phyloP scores from a whole-genome alignment of 2,113 vertebrate species.

The Pungitius pungitius region DNA sequence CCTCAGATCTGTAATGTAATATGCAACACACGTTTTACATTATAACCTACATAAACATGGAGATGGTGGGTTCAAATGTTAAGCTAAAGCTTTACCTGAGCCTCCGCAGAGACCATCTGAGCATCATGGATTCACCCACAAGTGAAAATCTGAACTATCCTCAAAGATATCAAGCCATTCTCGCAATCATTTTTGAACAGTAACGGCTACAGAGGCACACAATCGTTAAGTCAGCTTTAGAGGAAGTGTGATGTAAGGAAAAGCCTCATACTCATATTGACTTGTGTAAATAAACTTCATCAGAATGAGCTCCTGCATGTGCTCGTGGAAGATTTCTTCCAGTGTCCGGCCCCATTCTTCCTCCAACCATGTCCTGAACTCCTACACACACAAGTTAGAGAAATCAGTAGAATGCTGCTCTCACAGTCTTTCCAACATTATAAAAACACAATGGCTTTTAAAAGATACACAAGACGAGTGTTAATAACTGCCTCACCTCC shows the following conservation, averaged over 20 bases:
- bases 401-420: neutral
- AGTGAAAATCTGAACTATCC: neutral
- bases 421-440: neutral
- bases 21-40: neutral
- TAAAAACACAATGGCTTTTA: neutral
- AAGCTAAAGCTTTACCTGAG: neutral
- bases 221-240: neutral
- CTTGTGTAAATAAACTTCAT: slow-evolving; percentile 99
- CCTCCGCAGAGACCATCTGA: neutral
- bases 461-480: neutral
- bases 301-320: slow-evolving; percentile 98
- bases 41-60: neutral
- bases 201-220: neutral
- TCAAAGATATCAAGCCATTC: neutral
- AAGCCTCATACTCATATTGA: slow-evolving; percentile 93
- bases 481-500: slow-evolving; percentile 82
- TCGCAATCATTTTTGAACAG: neutral
- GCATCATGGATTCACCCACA: neutral
- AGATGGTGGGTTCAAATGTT: neutral
- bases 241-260: neutral
- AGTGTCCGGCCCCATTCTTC: slow-evolving; percentile 97
- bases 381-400: slow-evolving; percentile 75
- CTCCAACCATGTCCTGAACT: slow-evolving; percentile 96
- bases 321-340: slow-evolving; percentile 98
- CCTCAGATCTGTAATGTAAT: neutral